phyloP scores from a whole-genome alignment of 2,797 vertebrate species.

The Chlorospingus flavigularis region DNA sequence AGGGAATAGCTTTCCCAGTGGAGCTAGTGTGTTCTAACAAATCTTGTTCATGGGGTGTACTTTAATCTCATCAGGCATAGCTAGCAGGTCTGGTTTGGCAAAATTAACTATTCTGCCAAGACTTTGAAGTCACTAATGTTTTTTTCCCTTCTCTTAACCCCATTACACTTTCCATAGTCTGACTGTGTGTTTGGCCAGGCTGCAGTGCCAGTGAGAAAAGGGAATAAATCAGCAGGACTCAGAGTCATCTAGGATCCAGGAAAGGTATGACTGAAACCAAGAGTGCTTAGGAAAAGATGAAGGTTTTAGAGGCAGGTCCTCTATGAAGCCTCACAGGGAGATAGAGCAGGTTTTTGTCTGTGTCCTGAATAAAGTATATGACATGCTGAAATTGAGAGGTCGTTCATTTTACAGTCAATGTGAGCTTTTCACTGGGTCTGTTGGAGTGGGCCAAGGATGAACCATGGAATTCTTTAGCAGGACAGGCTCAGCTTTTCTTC shows the following conservation, averaged over 20 bases:
- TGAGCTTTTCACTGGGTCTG: background rate
- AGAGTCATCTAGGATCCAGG: background rate
- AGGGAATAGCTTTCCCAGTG: background rate
- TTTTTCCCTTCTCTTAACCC: background rate
- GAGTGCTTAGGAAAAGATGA: background rate
- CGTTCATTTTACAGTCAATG: background rate
- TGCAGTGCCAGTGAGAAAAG: background rate
- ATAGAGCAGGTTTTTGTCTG: background rate
- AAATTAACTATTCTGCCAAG: background rate
- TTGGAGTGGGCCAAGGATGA: background rate
- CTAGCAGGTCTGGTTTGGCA: background rate
- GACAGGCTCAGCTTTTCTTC: background rate
- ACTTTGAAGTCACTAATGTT: background rate
- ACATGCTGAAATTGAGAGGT: background rate
- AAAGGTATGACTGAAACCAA: background rate
- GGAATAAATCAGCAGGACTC: background rate
- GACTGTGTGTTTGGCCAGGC: background rate
- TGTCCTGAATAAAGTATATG: background rate
- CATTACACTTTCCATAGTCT: background rate
- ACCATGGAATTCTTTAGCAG: background rate
- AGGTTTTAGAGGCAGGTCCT: background rate
- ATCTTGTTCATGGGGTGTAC: background rate
- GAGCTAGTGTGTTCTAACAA: background rate
- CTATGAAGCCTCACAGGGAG: background rate
- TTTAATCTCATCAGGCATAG: background rate